phyloP scores from a whole-genome alignment of 2,113 vertebrate species.

The Lophotis ruficrista region DNA sequence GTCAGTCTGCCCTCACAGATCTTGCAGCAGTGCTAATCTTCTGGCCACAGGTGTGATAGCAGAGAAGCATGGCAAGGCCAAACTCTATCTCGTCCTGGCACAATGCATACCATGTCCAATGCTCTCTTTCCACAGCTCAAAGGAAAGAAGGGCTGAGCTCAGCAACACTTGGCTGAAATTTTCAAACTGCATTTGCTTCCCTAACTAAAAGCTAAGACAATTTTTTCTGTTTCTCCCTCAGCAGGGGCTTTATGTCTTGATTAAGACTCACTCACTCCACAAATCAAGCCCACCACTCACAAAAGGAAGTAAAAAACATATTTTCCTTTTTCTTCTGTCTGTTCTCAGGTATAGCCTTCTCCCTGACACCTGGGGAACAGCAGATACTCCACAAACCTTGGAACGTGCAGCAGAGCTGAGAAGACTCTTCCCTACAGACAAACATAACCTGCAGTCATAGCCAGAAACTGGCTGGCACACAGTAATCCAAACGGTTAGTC shows the following conservation, averaged over 20 bases:
- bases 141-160: background rate
- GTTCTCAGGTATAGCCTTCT: background rate
- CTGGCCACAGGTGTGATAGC: background rate
- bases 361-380: background rate
- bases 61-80: background rate
- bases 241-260: background rate
- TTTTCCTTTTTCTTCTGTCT: background rate
- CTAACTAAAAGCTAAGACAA: background rate
- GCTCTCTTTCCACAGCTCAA: background rate
- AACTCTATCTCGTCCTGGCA: background rate
- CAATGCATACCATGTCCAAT: fast-evolving
- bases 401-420: background rate
- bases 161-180: background rate
- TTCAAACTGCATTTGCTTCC: background rate
- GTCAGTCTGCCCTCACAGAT: background rate
- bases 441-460: constrained; percentile 32
- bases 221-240: background rate
- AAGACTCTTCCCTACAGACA: background rate
- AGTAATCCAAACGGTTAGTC: constrained; percentile 19
- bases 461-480: background rate
- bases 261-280: background rate
- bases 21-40: background rate
- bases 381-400: background rate
- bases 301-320: background rate
- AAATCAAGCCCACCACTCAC: background rate